Conservation (phyloP, 2,113 vertebrate genomes). For the Ursus arctos region DNA sequence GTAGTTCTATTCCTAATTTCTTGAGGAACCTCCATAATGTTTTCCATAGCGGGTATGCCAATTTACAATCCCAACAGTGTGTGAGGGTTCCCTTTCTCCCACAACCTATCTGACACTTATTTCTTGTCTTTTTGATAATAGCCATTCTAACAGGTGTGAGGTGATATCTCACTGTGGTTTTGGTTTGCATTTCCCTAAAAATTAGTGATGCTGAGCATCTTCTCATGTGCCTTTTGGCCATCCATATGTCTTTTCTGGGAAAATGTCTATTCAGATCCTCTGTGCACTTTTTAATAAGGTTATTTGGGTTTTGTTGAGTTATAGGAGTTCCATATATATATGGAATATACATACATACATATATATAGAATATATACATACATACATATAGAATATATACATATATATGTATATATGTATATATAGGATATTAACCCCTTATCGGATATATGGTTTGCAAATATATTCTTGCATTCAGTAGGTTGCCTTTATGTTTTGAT, state of each 20-base stretch:
- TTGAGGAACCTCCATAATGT: background rate
- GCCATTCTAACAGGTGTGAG: background rate
- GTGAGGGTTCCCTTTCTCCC: background rate
- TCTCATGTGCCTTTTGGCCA: background rate
- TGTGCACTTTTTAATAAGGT: background rate
- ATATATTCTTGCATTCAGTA: background rate
- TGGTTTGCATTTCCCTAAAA: background rate
- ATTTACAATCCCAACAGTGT: background rate
- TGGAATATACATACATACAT: background rate
- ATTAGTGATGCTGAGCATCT: background rate
- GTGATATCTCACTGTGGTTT: background rate
- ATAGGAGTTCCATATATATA: background rate
- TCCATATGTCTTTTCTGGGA: no score
- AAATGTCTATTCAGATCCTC: background rate
- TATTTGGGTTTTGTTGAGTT: background rate
- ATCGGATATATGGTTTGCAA: background rate
- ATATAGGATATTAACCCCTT: background rate
- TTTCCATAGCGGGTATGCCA: background rate
- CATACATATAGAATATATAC: background rate
- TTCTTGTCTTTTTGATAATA: background rate
- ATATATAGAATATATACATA: no score
- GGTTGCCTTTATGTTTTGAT: background rate
- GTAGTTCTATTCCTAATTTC: background rate
- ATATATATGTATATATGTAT: no score
- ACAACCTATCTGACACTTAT: background rate